Evolutionary conservation across 2,888 invertebrate species (phyloP).

Genomic region (Tromatobia lineatoria): DNA sequence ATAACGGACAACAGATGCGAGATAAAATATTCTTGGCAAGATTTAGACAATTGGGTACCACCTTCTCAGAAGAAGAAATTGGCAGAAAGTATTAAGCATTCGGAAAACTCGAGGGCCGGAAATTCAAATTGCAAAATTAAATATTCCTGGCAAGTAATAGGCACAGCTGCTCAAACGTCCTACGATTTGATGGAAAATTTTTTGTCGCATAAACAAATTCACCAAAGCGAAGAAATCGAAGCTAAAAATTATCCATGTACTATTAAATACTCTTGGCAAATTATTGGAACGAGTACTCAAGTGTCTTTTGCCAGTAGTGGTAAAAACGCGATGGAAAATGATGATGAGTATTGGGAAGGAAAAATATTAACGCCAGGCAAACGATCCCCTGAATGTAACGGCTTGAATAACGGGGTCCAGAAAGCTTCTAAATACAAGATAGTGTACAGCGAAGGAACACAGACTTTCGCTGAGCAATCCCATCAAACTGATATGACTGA

Average conservation of each 20-base stretch:
- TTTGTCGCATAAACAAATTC: neutral
- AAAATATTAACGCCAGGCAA: slow-evolving; percentile 61
- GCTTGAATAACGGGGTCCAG: slow-evolving; percentile 1
- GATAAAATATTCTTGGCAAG: slow-evolving; percentile 72
- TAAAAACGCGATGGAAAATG: slow-evolving; percentile 24
- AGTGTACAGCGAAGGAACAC: slow-evolving; percentile 71
- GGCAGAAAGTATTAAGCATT: neutral
- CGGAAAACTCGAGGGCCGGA: neutral
- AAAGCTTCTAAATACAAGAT: slow-evolving; percentile 53
- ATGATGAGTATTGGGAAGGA: slow-evolving; percentile 69
- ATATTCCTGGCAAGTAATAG: slow-evolving; percentile 79
- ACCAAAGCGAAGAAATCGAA: slow-evolving; percentile 25
- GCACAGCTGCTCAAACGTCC: slow-evolving; percentile 75
- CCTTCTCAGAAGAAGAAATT: slow-evolving; percentile 67
- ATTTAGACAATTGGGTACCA: slow-evolving; percentile 69
- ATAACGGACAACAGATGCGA: slow-evolving; percentile 12
- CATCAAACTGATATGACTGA: slow-evolving; percentile 72
- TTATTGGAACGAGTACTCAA: slow-evolving; percentile 76
- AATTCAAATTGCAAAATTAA: slow-evolving; percentile 70
- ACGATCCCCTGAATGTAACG: neutral
- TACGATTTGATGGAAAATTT: slow-evolving; percentile 67
- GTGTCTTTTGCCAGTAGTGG: slow-evolving; percentile 66
- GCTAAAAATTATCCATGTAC: slow-evolving; percentile 65
- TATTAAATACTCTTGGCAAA: slow-evolving; percentile 79
- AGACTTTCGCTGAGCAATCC: slow-evolving; percentile 74